Evolutionary conservation across 2,888 invertebrate genomes (phyloP), one percentile per base, ranked within the genome.

Genomic region (Pollenia griseotomentosa): DNA sequence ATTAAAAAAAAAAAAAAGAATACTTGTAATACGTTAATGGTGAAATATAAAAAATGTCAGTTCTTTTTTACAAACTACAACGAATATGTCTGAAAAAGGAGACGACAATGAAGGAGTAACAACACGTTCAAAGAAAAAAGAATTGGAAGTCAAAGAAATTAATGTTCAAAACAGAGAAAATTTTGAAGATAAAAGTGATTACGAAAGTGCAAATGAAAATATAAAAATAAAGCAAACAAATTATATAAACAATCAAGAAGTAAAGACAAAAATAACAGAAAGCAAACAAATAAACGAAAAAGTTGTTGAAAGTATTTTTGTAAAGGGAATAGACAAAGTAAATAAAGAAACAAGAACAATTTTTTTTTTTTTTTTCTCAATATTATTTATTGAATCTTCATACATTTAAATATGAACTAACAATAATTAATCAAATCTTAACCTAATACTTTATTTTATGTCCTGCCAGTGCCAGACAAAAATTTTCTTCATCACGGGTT

Each of bases 101-200:
- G 40, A 40, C 42, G 61, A 63, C 12, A 40, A 42, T 40, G 61
- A 63, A 40, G 14, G 14, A 59, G 12, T 59, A 63, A 63, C 10
- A 63, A 63, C 42, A 40, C 61, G 61, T 63, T 63, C 61, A 63
- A 63, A 63, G 40, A 40, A 11, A 63, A 63, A 63, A n/a, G 42
- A 63, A 40, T 40, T 63, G 40, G 40, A 63, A 33, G 7, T 33
- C 11, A 61, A 61, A 61, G 33, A 59, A 33, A 14, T 11, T 59
- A 23, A 23, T 33, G 14, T 11, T 33, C 59, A 59, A 23, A 59
- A 61, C 40, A 61, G 11, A 40, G 61, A 63, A 63, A 63, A 63
- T 23, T 14, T 63, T 14, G 42, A 40, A 40, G 61, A 63, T 40
- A 40, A n/a, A 33, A 63, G 42, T 40, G 61, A 63, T 40, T 14